Evolutionary conservation across 2,797 vertebrate genomes (phyloP), one percentile per base, ranked within the genome.

Genomic region (Melanotaenia boesemani): DNA sequence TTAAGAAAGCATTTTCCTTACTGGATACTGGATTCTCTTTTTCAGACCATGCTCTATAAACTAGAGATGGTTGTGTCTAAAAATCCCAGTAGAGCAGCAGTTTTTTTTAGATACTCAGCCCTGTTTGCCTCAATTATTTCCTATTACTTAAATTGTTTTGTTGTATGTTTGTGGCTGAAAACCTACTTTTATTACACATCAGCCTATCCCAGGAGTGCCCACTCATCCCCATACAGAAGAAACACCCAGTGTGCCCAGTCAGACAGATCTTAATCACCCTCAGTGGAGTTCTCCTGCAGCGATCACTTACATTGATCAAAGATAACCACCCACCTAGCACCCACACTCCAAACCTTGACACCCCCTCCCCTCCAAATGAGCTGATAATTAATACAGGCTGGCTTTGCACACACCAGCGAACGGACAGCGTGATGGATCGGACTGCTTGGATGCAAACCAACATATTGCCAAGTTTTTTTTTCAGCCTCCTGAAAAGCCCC

Each of bases 331-430:
- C 75, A 67, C 76, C 80, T 72, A 67, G 81, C 59, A 5, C 84
- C 81, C 80, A 66, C 84, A 61, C 74, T 22, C 69, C 75, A 72
- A 50, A 77, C 74, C 79, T 30, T 77, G 74, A 78, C 78, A 63
- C 81, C 83, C 80, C 69, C 22, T 16, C 63, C 70, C 56, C 85
- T 75, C 82, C 70, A 86, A 92, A 92, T 90, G 92, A 88, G 80
- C 90, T 93, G 95, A 89, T 96, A 95, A 95, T 96, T 95, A 96
- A 95, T 95, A 95, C 93, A 87, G 90, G 86, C 92, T 86, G 92
- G 87, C 88, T 93, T 90, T 87, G 87, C 90, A 93, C 95, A 91
- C 92, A 84, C 80, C 79, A 91, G 91, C 88, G 93, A 94, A 91
- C 91, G 64, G 72, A 80, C 87, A 72, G 81, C 63, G 24, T 95